Base-by-base conservation (phyloP, 2,797 vertebrate genomes). In the Phoeniculus purpureus region DNA sequence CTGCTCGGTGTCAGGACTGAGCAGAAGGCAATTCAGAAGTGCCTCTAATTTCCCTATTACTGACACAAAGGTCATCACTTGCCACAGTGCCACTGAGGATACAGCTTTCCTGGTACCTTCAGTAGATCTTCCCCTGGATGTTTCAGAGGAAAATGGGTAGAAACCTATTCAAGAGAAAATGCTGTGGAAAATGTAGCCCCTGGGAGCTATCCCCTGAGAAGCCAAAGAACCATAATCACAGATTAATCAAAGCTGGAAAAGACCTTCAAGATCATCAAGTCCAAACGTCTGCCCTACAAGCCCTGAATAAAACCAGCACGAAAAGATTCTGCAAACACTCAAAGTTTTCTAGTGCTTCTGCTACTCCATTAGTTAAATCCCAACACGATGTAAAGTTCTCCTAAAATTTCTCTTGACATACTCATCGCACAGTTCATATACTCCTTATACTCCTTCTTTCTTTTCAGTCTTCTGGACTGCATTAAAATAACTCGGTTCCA, bases 401-500 rank as follows among this genome's bases (percentile, higher is more conserved):
- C 81, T 76, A 64, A 73, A 90, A 59, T 90, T 81, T 92, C 32
- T 59, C 16, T 72, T 83, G 48, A 76, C 61, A 27, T 65, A 31
- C 40, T 76, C 66, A 87, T 73, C 73, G 78, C 37, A 58, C 14
- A 88, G 17, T 10, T 78, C 37, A 70, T 65, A 55, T 58, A 55
- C 20, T 48, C n/a, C n/a, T n/a, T n/a, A n/a, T 3, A 31, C 11
- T 7, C 13, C 61, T 79, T 48, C 5, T 7, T 26, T 54, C 91
- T 78, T 64, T 72, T 48, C 37, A 21, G 10, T 71, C 26, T 70
- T 83, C 85, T 92, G 87, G 85, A 83, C 48, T 90, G 47, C 31
- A 81, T 83, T 87, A 87, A 89, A 94, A 95, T 90, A 85, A 59
- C 27, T 83, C 3, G 0, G 26, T 85, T 59, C 34, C 85, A 50